These are phyloP conservation scores for Catalaphyllia jardinei DNA, from an alignment of 64 coral and sea anemone genomes.

Conservation along the genomic window DNA sequence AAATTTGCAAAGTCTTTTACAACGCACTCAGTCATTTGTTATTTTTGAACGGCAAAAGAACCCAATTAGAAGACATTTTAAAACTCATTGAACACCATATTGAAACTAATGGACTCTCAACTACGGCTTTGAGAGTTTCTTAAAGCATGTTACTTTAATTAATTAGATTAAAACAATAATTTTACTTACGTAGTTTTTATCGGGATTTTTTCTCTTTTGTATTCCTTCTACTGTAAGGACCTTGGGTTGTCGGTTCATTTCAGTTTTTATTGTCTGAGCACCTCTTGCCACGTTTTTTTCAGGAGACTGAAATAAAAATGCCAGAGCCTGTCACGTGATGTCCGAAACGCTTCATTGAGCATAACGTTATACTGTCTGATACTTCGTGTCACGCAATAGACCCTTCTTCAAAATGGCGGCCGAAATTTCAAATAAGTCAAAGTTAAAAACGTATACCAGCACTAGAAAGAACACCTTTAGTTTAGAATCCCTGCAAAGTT, in stretches of 20 bases:
- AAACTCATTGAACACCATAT: too few relatives aligned
- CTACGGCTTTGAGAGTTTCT: neutral
- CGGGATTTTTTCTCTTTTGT: conserved; percentile 62
- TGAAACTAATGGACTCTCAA: too few relatives aligned
- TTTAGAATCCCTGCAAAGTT: too few relatives aligned
- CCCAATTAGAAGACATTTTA: too few relatives aligned
- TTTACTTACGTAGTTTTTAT: conserved; percentile 69
- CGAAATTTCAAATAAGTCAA: too few relatives aligned
- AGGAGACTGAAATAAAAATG: neutral
- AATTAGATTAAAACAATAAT: neutral
- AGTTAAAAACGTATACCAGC: too few relatives aligned
- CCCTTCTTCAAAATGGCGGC: too few relatives aligned
- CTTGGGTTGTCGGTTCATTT: conserved; percentile 69
- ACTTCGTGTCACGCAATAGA: neutral
- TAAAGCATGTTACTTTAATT: neutral
- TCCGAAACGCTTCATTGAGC: too few relatives aligned
- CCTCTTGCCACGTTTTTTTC: neutral
- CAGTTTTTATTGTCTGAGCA: neutral
- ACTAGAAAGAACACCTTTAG: too few relatives aligned
- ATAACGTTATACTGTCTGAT: neutral
- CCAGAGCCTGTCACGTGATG: neutral
- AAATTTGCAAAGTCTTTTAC: too few relatives aligned
- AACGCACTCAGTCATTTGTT: too few relatives aligned
- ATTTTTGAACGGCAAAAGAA: too few relatives aligned
- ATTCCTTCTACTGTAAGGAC: conserved; percentile 64